Base-by-base conservation (phyloP, 2,888 invertebrate genomes). In the Caenorhabditis becei region DNA sequence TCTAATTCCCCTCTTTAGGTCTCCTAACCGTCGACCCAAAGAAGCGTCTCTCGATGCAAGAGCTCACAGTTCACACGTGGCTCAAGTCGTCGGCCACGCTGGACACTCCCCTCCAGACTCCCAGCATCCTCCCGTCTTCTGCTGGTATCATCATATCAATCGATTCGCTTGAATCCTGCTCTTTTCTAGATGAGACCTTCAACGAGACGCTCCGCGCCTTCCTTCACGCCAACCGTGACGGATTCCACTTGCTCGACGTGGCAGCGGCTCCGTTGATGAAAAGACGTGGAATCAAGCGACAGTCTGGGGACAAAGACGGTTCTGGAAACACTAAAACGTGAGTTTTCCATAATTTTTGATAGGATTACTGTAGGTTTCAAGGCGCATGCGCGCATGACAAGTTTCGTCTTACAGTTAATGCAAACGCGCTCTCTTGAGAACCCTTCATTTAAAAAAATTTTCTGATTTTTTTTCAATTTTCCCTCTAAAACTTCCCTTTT, bases 21-120 rank as follows among this genome's bases (percentile, higher is more conserved):
- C 92, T 97, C 71, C 92, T 97, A 62, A 94, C 95, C 0, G 95
- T 95, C 7, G 95, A 96, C 89, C 95, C 96, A 0, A 92, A 93
- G 53, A 93, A 94, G 75, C 93, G 96, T 62, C 92, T 95, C 82
- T 94, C 94, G 4, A 94, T 95, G 92, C 91, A 92, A 24, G 94
- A 94, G 77, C 92, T 96, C 70, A 80, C 69, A 14, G 92, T 92
- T n/a, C 94, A 94, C 90, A 92, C 93, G 28, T 95, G 95, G 95
- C 92, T 95, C 54, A 82, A 82, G 14, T 91, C 92, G 44, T 92
- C 92, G 16, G 90, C 90, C 37, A 79, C 83, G 5, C 69, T 88
- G 49, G 85, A 88, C 71, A 84, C 90, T 79, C 81, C 91, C 90
- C 89, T 92, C 14, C 88, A 86, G 58, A 91, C 91, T 5, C 91